Evolutionary conservation across 2,113 vertebrate genomes (phyloP), one percentile per base, ranked within the genome.

Genomic region (Silurus meridionalis): DNA sequence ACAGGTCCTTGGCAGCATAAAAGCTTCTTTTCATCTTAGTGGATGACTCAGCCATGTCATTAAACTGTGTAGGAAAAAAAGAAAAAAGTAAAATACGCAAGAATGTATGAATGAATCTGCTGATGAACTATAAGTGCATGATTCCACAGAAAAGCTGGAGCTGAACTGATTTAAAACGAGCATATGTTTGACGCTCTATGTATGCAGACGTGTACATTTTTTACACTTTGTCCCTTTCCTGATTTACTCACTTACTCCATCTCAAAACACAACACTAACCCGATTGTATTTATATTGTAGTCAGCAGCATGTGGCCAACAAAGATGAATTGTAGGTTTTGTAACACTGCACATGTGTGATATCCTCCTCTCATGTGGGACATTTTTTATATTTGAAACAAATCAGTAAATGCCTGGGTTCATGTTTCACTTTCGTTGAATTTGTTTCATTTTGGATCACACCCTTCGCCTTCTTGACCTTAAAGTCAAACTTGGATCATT

Each of bases 11-110:
- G 21, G 98, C 98, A 85, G 98, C 98, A 0, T 98, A 98, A 93
- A 98, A 98, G 93, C 98, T 99, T 94, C 98, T 98, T 95, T 98
- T 99, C 94, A 98, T 97, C 94, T 97, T 99, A 66, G 95, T 92
- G 89, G 91, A 90, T 85, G 93, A 93, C 89, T 97, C 96, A 5
- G 92, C 92, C 86, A 94, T 95, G 87, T 96, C 96, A 91, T 89
- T 88, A 91, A 90, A 86, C 88, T 89, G 84, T 61, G 66, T 61
- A 72, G 86, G 50, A 77, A 28, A 86, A n/a, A 86, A n/a, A 80
- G 46, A 55, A 78, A 85, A 48, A 48, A 53, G 0, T 11, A 21
- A 71, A 55, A n/a, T 80, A 85, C 48, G 74, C 19, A 85, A 64
- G 61, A 79, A 50, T 37, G 28, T 48, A 84, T 90, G 84, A 87